A percentile compares a stretch with the other conserved stretches of the same genome.
phyloP scores from a whole-genome alignment of 2,888 invertebrate species.

The Sarcophaga subvicina region DNA sequence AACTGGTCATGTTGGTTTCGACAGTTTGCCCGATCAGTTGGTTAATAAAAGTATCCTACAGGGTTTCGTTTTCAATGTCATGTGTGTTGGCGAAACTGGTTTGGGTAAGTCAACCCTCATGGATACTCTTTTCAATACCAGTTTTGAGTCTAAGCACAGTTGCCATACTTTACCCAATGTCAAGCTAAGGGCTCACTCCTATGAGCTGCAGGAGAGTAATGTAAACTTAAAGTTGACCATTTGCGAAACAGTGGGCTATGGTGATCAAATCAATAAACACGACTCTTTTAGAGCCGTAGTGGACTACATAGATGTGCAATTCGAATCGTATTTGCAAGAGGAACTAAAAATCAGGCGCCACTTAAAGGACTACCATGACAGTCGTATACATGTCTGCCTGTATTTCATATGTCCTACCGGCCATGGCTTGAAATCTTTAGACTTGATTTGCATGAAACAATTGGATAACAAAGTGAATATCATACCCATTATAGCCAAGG shows the following conservation, averaged over 20 bases:
- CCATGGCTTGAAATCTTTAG: slow-evolving; percentile 96
- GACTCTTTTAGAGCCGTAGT: slow-evolving; percentile 99
- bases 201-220: slow-evolving; percentile 95
- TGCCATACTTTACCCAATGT: slow-evolving; percentile 97
- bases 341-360: slow-evolving; percentile 98
- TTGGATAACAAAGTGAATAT: slow-evolving; percentile 99
- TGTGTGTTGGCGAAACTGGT: slow-evolving; percentile 97
- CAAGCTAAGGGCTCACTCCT: slow-evolving; percentile 97
- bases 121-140: slow-evolving; percentile 99
- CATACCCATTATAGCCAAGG: slow-evolving; percentile 99
- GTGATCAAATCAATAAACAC: slow-evolving; percentile 99
- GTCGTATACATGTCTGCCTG: slow-evolving; percentile 96
- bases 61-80: slow-evolving; percentile 99
- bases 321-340: slow-evolving; percentile 97
- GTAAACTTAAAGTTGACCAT: slow-evolving; percentile 96
- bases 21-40: slow-evolving; percentile 98
- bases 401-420: slow-evolving; percentile 99
- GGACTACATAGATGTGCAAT: slow-evolving; percentile 98
- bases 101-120: slow-evolving; percentile 99
- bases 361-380: slow-evolving; percentile 94
- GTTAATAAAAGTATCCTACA: slow-evolving; percentile 98
- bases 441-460: slow-evolving; percentile 99
- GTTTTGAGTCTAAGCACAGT: slow-evolving; percentile 96
- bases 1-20: slow-evolving; percentile 99
- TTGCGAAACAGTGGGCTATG: slow-evolving; percentile 98